A percentile compares a stretch with the other conserved stretches of the same genome.
Conservation (phyloP, 2,797 vertebrate species). For the Ciconia nigra region DNA sequence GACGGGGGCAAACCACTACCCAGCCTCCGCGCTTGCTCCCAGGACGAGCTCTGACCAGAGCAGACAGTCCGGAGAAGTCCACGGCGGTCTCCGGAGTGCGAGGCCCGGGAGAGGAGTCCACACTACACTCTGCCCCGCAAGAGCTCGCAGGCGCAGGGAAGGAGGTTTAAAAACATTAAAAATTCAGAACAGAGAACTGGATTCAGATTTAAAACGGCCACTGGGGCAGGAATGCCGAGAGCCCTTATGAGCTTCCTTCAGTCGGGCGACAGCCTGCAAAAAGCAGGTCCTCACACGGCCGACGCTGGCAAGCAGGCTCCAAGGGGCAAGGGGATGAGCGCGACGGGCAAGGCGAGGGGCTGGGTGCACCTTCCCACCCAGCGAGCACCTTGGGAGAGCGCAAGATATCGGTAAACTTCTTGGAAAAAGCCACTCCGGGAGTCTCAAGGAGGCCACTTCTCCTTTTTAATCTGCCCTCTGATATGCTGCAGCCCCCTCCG, state of each 20-base stretch:
- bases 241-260: background rate
- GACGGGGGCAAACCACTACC: background rate
- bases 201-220: background rate
- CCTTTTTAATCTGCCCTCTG: conserved; percentile 1
- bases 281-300: background rate
- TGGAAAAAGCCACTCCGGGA: background rate
- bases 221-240: background rate
- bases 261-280: background rate
- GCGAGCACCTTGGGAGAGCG: background rate
- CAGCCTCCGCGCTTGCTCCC: background rate
- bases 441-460: conserved; percentile 1
- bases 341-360: background rate
- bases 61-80: background rate
- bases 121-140: background rate
- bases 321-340: background rate
- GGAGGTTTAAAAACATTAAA: conserved; percentile 6
- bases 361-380: background rate
- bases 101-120: background rate
- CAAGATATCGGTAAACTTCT: background rate
- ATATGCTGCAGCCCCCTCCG: background rate
- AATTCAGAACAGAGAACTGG: background rate
- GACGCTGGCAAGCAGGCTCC: background rate
- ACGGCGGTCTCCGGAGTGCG: background rate
- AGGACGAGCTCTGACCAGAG: background rate
- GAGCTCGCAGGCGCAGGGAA: fast-evolving